Conservation (phyloP, 2,888 invertebrate genomes). For the Caenorhabditis auriculariae region DNA sequence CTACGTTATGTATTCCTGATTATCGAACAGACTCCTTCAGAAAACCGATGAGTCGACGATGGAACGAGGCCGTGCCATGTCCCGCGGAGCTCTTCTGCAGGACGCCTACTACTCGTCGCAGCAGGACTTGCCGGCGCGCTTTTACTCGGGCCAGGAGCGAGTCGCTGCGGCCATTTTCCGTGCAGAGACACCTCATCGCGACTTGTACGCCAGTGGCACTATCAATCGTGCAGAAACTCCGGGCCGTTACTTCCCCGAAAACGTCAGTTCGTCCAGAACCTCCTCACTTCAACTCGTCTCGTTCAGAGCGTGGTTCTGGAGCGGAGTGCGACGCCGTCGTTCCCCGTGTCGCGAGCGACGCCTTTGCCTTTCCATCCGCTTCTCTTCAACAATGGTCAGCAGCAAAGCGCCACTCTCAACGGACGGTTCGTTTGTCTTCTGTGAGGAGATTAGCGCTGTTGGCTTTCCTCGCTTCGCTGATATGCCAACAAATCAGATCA, state of each 20-base stretch:
- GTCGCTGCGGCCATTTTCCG: constrained; percentile 49
- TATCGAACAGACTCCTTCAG: constrained; percentile 1
- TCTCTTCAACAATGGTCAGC: constrained; percentile 44
- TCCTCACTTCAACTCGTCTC: too few species aligned
- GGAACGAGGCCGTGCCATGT: constrained; percentile 22
- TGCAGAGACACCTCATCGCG: constrained; percentile 49
- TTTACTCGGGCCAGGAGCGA: constrained; percentile 40
- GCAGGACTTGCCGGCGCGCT: constrained; percentile 15
- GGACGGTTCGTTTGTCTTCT: too few species aligned
- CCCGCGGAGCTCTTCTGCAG: constrained; percentile 23
- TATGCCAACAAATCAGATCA: too few species aligned
- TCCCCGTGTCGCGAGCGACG: constrained; percentile 77
- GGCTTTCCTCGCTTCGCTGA: too few species aligned
- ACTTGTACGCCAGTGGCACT: constrained; percentile 35
- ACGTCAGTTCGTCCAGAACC: too few species aligned
- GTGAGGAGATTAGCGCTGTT: too few species aligned
- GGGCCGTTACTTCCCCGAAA: constrained; percentile 39
- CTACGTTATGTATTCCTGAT: neutral
- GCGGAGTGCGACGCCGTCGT: constrained; percentile 83
- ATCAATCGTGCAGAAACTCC: constrained; percentile 41
- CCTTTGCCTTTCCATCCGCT: constrained; percentile 63
- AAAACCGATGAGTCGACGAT: constrained; percentile 14
- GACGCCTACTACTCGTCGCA: constrained; percentile 28
- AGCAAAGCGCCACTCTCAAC: neutral
- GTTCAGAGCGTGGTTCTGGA: constrained; percentile 35